Evolutionary conservation across 2,113 vertebrate species (phyloP).

Genomic region (Opisthocomus hoazin): DNA sequence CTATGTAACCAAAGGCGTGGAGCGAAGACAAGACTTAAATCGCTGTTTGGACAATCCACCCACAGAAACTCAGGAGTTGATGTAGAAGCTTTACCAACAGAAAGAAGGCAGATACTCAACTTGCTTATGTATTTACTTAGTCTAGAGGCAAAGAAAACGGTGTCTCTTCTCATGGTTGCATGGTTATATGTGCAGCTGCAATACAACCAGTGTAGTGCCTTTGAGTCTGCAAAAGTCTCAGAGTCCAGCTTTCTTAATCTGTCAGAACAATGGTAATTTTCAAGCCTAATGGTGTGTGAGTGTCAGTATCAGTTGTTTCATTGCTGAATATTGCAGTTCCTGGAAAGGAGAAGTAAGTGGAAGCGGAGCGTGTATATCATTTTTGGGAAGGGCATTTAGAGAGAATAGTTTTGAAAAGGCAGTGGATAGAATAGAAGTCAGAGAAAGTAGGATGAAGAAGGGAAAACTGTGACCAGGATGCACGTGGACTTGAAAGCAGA

Average conservation of each 20-base stretch:
- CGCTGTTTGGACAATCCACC: not conserved
- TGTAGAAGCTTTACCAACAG: not conserved
- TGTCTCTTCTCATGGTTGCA: not conserved
- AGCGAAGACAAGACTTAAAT: not conserved
- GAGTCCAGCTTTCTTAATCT: not conserved
- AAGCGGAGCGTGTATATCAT: not conserved
- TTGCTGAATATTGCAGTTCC: not conserved
- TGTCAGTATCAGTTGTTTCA: not conserved
- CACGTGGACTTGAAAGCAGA: not conserved
- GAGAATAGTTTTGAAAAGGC: not conserved
- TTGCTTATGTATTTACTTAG: not conserved
- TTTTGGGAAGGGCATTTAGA: not conserved
- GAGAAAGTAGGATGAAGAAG: not conserved
- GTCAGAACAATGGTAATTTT: not conserved
- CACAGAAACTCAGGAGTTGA: not conserved
- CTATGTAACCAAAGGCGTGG: not conserved
- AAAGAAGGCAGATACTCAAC: not conserved
- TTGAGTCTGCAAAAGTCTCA: not conserved
- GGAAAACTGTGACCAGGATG: not conserved
- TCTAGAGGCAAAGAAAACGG: not conserved
- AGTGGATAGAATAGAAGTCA: not conserved
- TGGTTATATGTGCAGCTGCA: not conserved
- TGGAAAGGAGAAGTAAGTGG: not conserved
- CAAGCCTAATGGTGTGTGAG: not conserved
- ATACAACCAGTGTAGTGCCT: not conserved